Percentiles rank a stretch among this genome's conserved stretches.
These are phyloP conservation scores for Ophioninae sp. DNA, from an alignment of 2,888 invertebrate species.

Conservation along the genomic window DNA sequence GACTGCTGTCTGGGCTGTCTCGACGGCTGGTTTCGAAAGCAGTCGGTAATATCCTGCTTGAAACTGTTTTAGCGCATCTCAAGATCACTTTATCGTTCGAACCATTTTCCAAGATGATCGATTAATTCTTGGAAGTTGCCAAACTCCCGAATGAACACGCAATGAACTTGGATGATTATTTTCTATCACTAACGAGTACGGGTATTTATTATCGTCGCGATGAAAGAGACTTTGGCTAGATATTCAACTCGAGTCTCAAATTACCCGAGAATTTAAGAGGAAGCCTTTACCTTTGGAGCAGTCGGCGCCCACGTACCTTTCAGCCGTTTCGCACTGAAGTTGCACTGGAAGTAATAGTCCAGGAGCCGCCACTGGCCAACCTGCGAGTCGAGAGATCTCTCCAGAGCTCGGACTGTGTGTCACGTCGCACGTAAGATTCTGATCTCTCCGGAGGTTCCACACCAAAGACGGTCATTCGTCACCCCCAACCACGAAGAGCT, in stretches of 20 bases:
- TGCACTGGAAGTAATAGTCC: slow-evolving; percentile 61
- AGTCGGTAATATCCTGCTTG: slow-evolving; percentile 51
- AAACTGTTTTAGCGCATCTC: slow-evolving; percentile 20
- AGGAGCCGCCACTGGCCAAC: slow-evolving; percentile 63
- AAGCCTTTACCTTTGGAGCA: slow-evolving; percentile 62
- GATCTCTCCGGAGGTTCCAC: slow-evolving; percentile 49
- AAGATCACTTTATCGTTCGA: slow-evolving; percentile 1
- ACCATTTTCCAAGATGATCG: not conserved
- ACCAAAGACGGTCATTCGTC: slow-evolving; percentile 58
- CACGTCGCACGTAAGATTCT: slow-evolving; percentile 57
- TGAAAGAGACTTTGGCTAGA: slow-evolving; percentile 14
- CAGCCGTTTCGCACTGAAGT: slow-evolving; percentile 56
- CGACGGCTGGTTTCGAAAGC: slow-evolving; percentile 24
- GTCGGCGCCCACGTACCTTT: slow-evolving; percentile 58
- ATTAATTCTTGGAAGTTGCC: not conserved
- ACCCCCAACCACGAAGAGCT: slow-evolving; percentile 43
- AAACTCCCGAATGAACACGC: not conserved
- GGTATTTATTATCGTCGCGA: not conserved
- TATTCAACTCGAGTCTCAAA: slow-evolving; percentile 43
- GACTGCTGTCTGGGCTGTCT: slow-evolving; percentile 69
- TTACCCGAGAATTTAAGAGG: slow-evolving; percentile 41
- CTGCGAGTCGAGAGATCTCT: slow-evolving; percentile 37
- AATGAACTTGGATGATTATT: not conserved
- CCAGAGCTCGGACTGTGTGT: slow-evolving; percentile 34
- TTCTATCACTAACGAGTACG: not conserved